Percentiles rank a stretch among this genome's conserved stretches.
Conservation (phyloP, 2,888 invertebrate species). For the Capitulum mitella region DNA sequence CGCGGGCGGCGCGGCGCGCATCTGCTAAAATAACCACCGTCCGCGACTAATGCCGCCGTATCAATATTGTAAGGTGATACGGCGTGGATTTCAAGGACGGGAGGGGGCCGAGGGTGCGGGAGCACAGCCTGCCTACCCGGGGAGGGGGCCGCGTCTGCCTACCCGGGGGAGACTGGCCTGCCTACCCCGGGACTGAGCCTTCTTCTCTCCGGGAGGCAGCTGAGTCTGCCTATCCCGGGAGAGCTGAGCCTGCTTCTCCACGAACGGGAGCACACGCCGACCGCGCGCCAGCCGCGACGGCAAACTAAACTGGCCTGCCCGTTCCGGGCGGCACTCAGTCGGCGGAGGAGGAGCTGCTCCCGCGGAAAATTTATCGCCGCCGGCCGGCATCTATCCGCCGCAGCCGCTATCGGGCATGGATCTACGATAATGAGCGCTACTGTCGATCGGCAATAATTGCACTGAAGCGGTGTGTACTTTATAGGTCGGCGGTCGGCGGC, state of each 20-base stretch:
- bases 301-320: too few species aligned
- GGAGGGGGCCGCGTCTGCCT: too few species aligned
- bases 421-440: not conserved
- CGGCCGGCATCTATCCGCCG: not conserved
- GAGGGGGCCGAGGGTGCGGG: not conserved
- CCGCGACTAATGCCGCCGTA: not conserved
- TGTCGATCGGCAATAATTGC: slow-evolving; percentile 15
- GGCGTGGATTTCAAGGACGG: slow-evolving; percentile 6
- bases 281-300: too few species aligned
- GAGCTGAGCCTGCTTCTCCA: too few species aligned
- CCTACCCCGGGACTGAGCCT: too few species aligned
- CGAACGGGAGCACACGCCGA: too few species aligned
- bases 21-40: not conserved
- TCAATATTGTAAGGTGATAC: not conserved
- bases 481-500: not conserved
- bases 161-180: too few species aligned
- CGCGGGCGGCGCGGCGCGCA: not conserved
- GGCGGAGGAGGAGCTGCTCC: too few species aligned
- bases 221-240: too few species aligned
- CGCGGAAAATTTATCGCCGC: not conserved
- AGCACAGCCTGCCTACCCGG: not conserved
- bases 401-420: not conserved
- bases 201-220: too few species aligned
- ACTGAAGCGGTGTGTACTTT: not conserved
- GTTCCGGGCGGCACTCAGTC: too few species aligned